A percentile compares a stretch with the other conserved stretches of the same genome.
These are phyloP conservation scores for Sphenopsis melanotis DNA, from an alignment of 2,797 vertebrate species.

Conservation along the genomic window DNA sequence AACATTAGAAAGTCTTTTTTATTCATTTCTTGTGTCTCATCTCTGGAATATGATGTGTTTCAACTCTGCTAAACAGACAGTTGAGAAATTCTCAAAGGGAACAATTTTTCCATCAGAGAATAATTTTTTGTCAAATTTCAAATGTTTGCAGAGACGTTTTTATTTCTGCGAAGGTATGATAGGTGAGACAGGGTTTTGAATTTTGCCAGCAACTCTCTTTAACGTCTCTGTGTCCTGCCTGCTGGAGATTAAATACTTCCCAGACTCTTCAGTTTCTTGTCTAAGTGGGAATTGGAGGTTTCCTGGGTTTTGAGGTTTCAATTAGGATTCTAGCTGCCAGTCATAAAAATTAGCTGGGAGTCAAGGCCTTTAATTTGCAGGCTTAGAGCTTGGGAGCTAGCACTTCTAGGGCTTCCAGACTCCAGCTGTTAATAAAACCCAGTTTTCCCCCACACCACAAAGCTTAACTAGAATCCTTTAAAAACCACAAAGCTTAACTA, in stretches of 20 bases:
- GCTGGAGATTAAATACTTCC: not conserved
- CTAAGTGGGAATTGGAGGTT: not conserved
- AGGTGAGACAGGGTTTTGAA: not conserved
- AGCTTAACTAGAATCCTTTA: not conserved
- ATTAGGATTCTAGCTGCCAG: not conserved
- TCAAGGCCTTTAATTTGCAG: not conserved
- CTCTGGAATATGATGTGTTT: not conserved
- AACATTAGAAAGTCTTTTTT: not conserved
- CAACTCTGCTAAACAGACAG: not conserved
- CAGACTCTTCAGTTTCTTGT: not conserved
- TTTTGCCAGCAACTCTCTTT: not conserved
- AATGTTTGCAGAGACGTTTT: not conserved
- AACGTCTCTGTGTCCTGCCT: not conserved
- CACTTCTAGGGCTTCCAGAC: not conserved
- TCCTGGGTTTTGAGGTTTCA: not conserved
- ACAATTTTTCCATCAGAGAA: not conserved
- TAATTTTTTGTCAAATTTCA: not conserved
- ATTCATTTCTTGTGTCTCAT: not conserved
- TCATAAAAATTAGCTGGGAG: not conserved
- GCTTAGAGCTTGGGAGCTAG: not conserved
- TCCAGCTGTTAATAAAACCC: not conserved
- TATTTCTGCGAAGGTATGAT: not conserved
- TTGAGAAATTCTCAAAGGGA: not conserved
- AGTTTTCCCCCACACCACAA: not conserved
- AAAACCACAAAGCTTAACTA: not conserved